Base-by-base conservation (phyloP, 2,797 vertebrate genomes). In the Poeciliopsis presidionis region DNA sequence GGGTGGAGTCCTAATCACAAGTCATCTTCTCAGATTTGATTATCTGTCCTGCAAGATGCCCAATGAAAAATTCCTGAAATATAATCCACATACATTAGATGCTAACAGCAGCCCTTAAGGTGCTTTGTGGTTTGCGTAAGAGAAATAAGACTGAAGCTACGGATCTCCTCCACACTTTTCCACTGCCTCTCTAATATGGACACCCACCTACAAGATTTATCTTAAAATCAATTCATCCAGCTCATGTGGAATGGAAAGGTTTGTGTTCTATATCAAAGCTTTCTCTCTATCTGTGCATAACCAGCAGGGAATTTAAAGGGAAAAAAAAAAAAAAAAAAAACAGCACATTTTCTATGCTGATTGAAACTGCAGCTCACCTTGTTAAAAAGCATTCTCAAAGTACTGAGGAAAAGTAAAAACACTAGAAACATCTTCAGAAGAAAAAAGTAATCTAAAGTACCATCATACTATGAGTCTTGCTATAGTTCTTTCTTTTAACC, bases 151-250 rank as follows among this genome's bases (percentile, higher is more conserved):
- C 30, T 33, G 30, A 75, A 71, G 41, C 18, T 65, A 46, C 25
- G 53, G 65, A 87, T 79, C 41, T 9, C 12, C 53, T 1, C 7
- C 30, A 72, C 72, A 73, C 67, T 85, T 81, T 71, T 70, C 65
- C 45, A 73, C 16, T 55, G 20, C 45, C 86, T 71, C 63, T 81
- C 49, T 72, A 46, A 65, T 46, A 76, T 59, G 74, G 84, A 81
- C 78, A 73, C 18, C 33, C 25, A 87, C 85, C 13, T 73, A 81
- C 74, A 76, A 59, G 7, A 51, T 80, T 74, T 74, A 47, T 75
- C 76, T n/a, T 45, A 57, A 85, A 81, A 87, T 90, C 82, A 83
- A 72, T 80, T 71, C 41, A 72, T 72, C 51, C 59, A 43, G n/a
- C 63, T 80, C 30, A 16, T 8, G 69, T 53, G 30, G 13, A 59